phyloP scores from a whole-genome alignment of 2,888 invertebrate species.

The Lingula anatina region DNA sequence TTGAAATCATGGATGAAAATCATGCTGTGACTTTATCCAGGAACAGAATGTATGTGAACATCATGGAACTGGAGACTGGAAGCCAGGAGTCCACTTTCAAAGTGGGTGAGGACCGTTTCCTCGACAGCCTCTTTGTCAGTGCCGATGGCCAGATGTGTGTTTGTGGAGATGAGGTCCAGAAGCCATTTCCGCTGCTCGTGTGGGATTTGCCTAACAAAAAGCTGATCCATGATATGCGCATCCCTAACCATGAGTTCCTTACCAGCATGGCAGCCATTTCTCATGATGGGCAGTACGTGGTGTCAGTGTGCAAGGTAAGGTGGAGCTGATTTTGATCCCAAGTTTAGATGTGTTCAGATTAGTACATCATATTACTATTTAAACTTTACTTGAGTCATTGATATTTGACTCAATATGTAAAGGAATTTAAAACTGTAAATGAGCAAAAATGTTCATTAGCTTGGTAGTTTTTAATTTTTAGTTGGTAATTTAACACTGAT shows the following conservation, averaged over 20 bases:
- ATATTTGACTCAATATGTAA: not conserved
- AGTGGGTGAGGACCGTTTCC: slow-evolving; percentile 78
- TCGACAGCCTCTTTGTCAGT: slow-evolving; percentile 80
- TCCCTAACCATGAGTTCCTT: slow-evolving; percentile 83
- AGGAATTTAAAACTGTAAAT: too few species aligned
- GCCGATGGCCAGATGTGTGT: slow-evolving; percentile 83
- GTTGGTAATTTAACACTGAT: too few species aligned
- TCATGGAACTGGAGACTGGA: slow-evolving; percentile 77
- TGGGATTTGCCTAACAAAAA: slow-evolving; percentile 83
- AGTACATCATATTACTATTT: too few species aligned
- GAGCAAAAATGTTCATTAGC: too few species aligned
- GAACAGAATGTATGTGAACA: too few species aligned
- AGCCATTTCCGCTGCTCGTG: slow-evolving; percentile 82
- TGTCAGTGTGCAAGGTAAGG: slow-evolving; percentile 57
- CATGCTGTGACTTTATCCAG: slow-evolving; percentile 77
- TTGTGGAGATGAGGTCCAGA: slow-evolving; percentile 88
- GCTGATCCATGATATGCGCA: slow-evolving; percentile 77
- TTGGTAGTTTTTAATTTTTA: too few species aligned
- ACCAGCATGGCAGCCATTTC: slow-evolving; percentile 80
- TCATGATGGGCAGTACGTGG: slow-evolving; percentile 67
- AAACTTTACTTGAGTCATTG: slow-evolving; percentile 38
- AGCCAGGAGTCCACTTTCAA: slow-evolving; percentile 83
- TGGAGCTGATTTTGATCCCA: too few species aligned
- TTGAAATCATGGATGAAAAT: slow-evolving; percentile 73
- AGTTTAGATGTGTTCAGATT: too few species aligned